Percentiles rank a stretch among this genome's conserved stretches.
phyloP scores from a whole-genome alignment of 92 coral and sea anemone genomes.

The Palythoa caribaeorum region DNA sequence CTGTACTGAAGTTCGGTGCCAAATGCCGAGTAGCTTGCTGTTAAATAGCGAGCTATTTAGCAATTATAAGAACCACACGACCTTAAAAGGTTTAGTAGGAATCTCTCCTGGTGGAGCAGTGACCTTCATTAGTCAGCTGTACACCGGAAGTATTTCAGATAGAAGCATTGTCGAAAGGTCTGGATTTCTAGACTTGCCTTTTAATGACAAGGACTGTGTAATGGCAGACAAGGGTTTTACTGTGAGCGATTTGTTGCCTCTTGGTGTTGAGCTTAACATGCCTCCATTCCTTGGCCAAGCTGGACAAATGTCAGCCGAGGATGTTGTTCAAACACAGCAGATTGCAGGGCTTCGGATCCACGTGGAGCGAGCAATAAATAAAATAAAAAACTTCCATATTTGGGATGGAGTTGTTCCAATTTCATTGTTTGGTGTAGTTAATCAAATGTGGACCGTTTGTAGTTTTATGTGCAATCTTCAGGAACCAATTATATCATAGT shows the following conservation, averaged over 20 bases:
- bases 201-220: neutral
- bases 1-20: neutral
- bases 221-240: neutral
- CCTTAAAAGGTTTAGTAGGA: neutral
- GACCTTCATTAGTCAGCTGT: neutral
- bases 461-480: slow-evolving; percentile 23
- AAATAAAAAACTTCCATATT: neutral
- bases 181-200: too few relatives aligned
- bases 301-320: neutral
- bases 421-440: slow-evolving; percentile 11
- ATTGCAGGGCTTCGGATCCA: neutral
- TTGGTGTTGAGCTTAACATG: neutral
- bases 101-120: neutral
- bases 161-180: neutral
- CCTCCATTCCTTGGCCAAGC: neutral
- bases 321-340: neutral
- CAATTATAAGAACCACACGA: neutral
- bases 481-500: slow-evolving; percentile 28
- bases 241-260: neutral
- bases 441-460: slow-evolving; percentile 48
- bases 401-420: neutral
- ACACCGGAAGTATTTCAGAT: neutral
- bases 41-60: neutral
- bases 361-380: neutral
- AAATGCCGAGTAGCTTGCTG: neutral